Evolutionary conservation across 2,113 vertebrate species (phyloP).

Genomic region (Syrrhaptes paradoxus): DNA sequence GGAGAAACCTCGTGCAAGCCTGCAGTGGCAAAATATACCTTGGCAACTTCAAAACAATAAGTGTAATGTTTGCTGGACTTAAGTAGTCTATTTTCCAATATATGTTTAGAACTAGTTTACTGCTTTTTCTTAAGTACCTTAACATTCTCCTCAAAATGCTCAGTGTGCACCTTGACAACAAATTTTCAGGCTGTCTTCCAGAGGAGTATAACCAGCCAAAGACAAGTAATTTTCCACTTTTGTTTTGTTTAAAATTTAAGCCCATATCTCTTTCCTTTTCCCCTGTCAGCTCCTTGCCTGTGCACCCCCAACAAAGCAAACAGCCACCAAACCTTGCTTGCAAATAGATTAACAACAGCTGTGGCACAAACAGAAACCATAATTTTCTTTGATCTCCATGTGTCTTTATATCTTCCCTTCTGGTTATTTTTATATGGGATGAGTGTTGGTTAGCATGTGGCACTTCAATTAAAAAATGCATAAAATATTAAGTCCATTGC

Average conservation of each 20-base stretch:
- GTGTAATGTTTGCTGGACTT: background rate
- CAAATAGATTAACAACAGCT: background rate
- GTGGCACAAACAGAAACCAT: background rate
- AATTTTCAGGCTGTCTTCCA: background rate
- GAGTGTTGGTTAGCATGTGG: background rate
- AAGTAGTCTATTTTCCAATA: background rate
- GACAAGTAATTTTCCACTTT: background rate
- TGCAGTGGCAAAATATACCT: background rate
- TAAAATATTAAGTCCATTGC: background rate
- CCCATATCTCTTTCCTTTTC: background rate
- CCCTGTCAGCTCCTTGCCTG: background rate
- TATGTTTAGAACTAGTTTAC: background rate
- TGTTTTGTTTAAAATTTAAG: background rate
- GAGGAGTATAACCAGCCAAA: background rate
- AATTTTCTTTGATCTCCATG: background rate
- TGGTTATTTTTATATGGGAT: background rate
- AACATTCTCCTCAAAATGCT: background rate
- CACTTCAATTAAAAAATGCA: background rate
- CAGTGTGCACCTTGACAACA: background rate
- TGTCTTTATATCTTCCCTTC: background rate
- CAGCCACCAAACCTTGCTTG: background rate
- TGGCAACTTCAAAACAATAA: background rate
- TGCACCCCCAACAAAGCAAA: background rate
- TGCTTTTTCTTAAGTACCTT: background rate
- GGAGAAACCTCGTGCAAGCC: background rate